Percentiles rank a stretch among this genome's conserved stretches.
Evolutionary conservation across 2,113 vertebrate genomes (phyloP).

Genomic region (Callipepla californica): DNA sequence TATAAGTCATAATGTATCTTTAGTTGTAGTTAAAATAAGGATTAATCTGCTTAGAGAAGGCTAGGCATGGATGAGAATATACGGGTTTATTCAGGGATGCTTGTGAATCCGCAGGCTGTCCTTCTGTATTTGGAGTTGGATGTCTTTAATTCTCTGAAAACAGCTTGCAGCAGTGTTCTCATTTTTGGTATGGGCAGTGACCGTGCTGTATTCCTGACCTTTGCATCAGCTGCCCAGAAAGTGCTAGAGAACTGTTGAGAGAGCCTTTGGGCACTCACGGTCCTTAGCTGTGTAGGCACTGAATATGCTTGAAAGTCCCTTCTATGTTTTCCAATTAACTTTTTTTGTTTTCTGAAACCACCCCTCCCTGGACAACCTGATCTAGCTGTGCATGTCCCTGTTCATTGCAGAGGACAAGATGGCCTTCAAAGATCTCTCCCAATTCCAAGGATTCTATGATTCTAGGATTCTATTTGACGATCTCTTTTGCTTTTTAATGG

Average conservation of each 20-base stretch:
- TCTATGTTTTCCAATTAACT: neutral
- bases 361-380: too few relatives aligned
- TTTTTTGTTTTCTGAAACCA: neutral
- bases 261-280: neutral
- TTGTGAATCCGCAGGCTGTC: neutral
- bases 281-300: neutral
- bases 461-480: too few relatives aligned
- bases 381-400: too few relatives aligned
- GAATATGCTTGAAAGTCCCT: neutral
- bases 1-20: neutral
- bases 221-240: neutral
- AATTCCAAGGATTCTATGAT: too few relatives aligned
- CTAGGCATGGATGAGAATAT: neutral
- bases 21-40: neutral
- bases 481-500: neutral
- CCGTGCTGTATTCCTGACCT: neutral
- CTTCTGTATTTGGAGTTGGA: neutral
- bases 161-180: neutral
- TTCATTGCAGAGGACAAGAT: too few relatives aligned
- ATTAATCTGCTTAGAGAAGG: neutral
- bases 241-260: neutral
- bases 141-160: neutral
- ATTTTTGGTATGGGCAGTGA: neutral
- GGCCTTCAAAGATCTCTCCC: too few relatives aligned
- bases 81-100: neutral